phyloP scores from a whole-genome alignment of 2,113 vertebrate species.

The Parotia lawesii region DNA sequence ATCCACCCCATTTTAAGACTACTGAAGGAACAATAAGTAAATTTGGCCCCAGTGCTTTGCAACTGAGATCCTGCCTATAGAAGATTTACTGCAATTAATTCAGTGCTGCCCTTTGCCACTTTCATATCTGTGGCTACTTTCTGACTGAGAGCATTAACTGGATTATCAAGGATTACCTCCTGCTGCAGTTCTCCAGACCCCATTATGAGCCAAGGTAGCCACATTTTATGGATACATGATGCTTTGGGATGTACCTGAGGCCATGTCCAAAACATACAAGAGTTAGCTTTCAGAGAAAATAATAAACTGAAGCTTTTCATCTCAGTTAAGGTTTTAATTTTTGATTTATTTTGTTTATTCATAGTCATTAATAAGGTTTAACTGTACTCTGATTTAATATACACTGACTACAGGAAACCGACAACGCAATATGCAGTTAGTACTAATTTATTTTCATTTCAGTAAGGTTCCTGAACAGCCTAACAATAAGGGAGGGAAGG shows the following conservation, averaged over 20 bases:
- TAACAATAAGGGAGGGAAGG: neutral
- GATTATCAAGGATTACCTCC: neutral
- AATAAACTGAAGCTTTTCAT: neutral
- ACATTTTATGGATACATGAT: neutral
- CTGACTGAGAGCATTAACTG: neutral
- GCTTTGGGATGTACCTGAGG: neutral
- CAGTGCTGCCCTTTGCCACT: neutral
- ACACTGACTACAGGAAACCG: neutral
- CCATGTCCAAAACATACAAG: neutral
- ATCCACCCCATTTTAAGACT: neutral
- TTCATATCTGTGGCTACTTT: neutral
- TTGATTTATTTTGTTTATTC: neutral
- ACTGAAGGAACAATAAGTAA: neutral
- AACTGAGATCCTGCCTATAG: neutral
- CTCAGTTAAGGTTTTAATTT: neutral
- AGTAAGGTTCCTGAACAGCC: neutral
- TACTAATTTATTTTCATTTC: neutral
- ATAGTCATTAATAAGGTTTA: neutral
- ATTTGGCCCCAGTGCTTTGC: neutral
- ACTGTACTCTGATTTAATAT: neutral
- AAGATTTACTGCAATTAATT: slow-evolving; percentile 20
- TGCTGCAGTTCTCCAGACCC: neutral
- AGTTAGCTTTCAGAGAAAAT: neutral
- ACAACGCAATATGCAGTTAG: neutral
- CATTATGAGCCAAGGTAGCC: neutral